A percentile compares a stretch with the other conserved stretches of the same genome.
Conservation (phyloP, 2,888 invertebrate genomes). For the Drosophila pseudotalamancana region DNA sequence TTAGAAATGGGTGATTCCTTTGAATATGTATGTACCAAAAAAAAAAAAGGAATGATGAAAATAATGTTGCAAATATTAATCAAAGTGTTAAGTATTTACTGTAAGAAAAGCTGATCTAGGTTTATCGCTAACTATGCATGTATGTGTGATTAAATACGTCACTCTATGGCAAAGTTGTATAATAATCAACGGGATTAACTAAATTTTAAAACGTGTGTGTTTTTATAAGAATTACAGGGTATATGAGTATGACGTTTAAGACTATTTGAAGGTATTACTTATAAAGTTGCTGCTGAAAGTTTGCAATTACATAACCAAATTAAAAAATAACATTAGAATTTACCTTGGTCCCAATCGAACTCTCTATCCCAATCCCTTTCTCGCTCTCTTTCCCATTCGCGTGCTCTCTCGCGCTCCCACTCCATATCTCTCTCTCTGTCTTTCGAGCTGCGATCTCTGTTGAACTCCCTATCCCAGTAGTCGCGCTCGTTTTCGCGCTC, state of each 20-base stretch:
- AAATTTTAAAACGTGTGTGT: constrained; percentile 12
- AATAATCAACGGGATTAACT: constrained; percentile 18
- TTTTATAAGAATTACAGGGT: constrained; percentile 26
- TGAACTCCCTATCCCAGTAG: constrained; percentile 81
- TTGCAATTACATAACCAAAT: constrained; percentile 48
- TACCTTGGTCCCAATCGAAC: constrained; percentile 84
- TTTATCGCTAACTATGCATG: constrained; percentile 12
- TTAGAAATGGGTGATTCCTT: not conserved
- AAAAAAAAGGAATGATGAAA: not conserved
- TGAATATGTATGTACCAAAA: not conserved
- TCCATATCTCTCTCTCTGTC: constrained; percentile 81
- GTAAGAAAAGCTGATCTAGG: constrained; percentile 25
- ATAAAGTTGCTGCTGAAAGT: constrained; percentile 36
- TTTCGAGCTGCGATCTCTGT: constrained; percentile 74
- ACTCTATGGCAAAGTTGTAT: constrained; percentile 24
- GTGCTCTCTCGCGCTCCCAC: constrained; percentile 83
- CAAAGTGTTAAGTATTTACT: constrained; percentile 11
- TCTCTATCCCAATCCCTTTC: constrained; percentile 84
- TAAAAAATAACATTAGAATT: constrained; percentile 60
- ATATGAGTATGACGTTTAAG: constrained; percentile 17
- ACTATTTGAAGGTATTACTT: constrained; percentile 22
- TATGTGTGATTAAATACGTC: too few relatives aligned
- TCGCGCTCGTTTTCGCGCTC: constrained; percentile 79
- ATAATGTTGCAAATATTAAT: constrained; percentile 4
- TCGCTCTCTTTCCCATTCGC: constrained; percentile 84